phyloP scores from a whole-genome alignment of 1,140 invertebrate species.

The Neodiprion pinetum region DNA sequence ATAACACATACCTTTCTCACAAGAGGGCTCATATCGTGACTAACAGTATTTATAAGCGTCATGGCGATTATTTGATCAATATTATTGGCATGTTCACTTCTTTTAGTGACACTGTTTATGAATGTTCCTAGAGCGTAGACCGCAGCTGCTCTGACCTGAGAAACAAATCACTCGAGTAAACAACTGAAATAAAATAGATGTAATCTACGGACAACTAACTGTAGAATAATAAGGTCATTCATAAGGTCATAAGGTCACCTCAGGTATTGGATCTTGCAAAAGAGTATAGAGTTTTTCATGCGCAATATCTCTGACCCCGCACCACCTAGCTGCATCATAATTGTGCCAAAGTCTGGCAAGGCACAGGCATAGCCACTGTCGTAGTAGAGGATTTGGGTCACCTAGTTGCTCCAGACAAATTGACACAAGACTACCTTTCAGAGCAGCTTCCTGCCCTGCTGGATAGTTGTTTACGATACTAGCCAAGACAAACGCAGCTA shows the following conservation, averaged over 20 bases:
- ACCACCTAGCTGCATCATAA: slow-evolving; percentile 93
- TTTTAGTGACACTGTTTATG: slow-evolving; percentile 79
- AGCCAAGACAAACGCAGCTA: slow-evolving; percentile 91
- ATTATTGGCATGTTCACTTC: slow-evolving; percentile 91
- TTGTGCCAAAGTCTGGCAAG: slow-evolving; percentile 94
- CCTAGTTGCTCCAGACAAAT: slow-evolving; percentile 86
- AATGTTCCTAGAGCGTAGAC: slow-evolving; percentile 95
- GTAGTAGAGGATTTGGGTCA: slow-evolving; percentile 71
- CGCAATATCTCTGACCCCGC: slow-evolving; percentile 92
- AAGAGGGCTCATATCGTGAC: slow-evolving; percentile 84
- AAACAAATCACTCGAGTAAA: not conserved
- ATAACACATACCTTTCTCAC: slow-evolving; percentile 78
- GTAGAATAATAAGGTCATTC: slow-evolving; percentile 23
- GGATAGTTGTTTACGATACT: slow-evolving; percentile 91
- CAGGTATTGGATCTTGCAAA: slow-evolving; percentile 81
- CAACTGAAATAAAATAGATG: too few relatives aligned
- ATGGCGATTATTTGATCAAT: slow-evolving; percentile 92
- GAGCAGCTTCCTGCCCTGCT: slow-evolving; percentile 85
- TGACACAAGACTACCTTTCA: slow-evolving; percentile 86
- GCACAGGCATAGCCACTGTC: slow-evolving; percentile 93
- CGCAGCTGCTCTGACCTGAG: slow-evolving; percentile 83
- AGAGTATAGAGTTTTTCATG: slow-evolving; percentile 91
- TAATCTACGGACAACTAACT: not conserved
- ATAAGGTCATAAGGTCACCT: slow-evolving; percentile 63
- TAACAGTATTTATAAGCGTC: slow-evolving; percentile 79